Conservation (phyloP, 2,888 invertebrate genomes). For the Aporophyla nigra region DNA sequence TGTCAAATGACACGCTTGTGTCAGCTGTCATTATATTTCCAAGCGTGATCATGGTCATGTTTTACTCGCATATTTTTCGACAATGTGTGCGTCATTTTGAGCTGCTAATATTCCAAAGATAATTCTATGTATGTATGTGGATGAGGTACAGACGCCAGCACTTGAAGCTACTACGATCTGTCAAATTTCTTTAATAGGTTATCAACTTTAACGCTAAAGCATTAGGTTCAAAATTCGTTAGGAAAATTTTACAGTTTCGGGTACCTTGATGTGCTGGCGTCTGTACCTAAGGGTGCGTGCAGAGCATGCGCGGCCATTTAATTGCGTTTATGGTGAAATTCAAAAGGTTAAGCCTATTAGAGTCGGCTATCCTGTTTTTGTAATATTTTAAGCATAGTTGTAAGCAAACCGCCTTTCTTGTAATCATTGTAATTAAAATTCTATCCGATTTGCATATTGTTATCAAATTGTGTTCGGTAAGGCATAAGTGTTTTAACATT, state of each 20-base stretch:
- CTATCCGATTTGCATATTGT: slow-evolving; percentile 67
- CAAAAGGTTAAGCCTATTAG: slow-evolving; percentile 86
- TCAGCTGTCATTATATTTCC: slow-evolving; percentile 60
- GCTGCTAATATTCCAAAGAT: slow-evolving; percentile 57
- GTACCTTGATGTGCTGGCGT: no score
- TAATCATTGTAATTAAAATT: slow-evolving; percentile 69
- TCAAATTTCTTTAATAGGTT: no score
- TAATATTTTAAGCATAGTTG: slow-evolving; percentile 71
- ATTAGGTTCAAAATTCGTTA: no score
- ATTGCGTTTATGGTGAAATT: slow-evolving; percentile 83
- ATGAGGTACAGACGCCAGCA: no score
- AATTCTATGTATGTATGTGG: slow-evolving; percentile 58
- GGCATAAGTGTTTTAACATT: slow-evolving; percentile 29
- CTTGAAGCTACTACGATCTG: no score
- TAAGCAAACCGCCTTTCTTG: slow-evolving; percentile 75
- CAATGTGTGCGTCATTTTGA: slow-evolving; percentile 58
- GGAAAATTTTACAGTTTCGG: no score
- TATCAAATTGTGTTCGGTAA: slow-evolving; percentile 52
- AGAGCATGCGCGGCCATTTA: slow-evolving; percentile 76
- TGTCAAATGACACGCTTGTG: slow-evolving; percentile 54
- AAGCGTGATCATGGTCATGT: slow-evolving; percentile 56
- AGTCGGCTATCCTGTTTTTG: slow-evolving; percentile 74
- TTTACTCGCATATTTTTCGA: slow-evolving; percentile 63
- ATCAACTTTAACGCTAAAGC: no score
- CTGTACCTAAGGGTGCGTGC: slow-evolving; percentile 69